Percentiles rank a stretch among this genome's conserved stretches.
phyloP scores from a whole-genome alignment of 2,888 invertebrate species.

The Thymelicus sylvestris region DNA sequence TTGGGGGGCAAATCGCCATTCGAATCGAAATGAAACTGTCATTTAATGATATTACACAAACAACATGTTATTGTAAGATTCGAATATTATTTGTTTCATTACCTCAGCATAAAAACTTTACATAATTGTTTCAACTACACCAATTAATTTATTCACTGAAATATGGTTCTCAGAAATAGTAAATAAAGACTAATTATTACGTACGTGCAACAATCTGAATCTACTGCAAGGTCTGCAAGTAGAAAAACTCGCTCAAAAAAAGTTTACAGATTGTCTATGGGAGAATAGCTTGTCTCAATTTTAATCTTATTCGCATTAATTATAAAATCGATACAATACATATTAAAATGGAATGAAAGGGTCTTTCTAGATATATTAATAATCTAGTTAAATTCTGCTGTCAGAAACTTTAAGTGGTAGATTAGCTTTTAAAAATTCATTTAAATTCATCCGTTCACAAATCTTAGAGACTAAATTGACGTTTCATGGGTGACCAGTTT shows the following conservation, averaged over 20 bases:
- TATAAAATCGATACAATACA: background rate
- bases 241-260: conserved; percentile 47
- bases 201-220: conserved; percentile 76
- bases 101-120: conserved; percentile 61
- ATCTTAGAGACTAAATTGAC: too few relatives aligned
- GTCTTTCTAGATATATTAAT: too few relatives aligned
- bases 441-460: too few relatives aligned
- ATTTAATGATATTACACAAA: conserved; percentile 71
- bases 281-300: background rate
- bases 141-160: conserved; percentile 52
- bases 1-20: conserved; percentile 75
- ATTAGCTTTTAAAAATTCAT: too few relatives aligned
- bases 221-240: too few relatives aligned
- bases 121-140: conserved; percentile 59
- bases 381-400: too few relatives aligned
- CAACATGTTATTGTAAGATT: conserved; percentile 56
- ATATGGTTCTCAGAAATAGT: conserved; percentile 63
- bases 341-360: too few relatives aligned
- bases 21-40: conserved; percentile 78
- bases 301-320: background rate
- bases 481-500: too few relatives aligned
- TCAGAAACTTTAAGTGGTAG: too few relatives aligned
- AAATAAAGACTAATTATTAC: conserved; percentile 81
- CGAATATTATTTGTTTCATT: conserved; percentile 51
- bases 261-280: conserved; percentile 62